Evolutionary conservation across 2,113 vertebrate species (phyloP).

Genomic region (Serilophus lunatus): DNA sequence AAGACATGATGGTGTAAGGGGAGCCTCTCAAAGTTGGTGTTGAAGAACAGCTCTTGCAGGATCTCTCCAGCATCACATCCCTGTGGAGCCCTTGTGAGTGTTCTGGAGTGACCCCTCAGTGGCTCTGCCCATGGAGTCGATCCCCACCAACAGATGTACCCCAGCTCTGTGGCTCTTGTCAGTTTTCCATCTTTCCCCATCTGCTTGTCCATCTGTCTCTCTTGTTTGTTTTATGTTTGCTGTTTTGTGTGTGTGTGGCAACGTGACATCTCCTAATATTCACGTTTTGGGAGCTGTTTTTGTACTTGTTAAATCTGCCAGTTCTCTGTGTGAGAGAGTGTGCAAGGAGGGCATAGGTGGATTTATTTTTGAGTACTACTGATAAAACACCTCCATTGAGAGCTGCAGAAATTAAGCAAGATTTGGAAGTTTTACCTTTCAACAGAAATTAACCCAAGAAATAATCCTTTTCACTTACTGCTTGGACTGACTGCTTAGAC

Average conservation of each 20-base stretch:
- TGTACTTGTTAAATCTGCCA: neutral
- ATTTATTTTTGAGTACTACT: neutral
- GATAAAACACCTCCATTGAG: neutral
- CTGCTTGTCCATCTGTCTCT: constrained; percentile 35
- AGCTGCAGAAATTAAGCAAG: neutral
- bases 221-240: constrained; percentile 36
- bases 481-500: neutral
- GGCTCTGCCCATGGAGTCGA: neutral
- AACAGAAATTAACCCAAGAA: neutral
- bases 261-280: neutral
- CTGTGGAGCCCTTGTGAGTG: neutral
- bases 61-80: neutral
- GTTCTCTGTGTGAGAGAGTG: neutral
- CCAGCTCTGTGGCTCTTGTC: neutral
- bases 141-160: neutral
- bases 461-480: neutral
- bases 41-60: neutral
- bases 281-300: neutral
- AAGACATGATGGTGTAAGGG: fast-evolving
- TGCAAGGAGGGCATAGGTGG: neutral
- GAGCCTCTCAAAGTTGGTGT: neutral
- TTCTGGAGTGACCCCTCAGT: neutral
- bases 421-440: neutral
- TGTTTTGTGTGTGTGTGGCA: neutral
- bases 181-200: constrained; percentile 30